Percentiles rank a stretch among this genome's conserved stretches.
phyloP scores from a whole-genome alignment of 2,888 invertebrate species.

The Drosophila anomelani region DNA sequence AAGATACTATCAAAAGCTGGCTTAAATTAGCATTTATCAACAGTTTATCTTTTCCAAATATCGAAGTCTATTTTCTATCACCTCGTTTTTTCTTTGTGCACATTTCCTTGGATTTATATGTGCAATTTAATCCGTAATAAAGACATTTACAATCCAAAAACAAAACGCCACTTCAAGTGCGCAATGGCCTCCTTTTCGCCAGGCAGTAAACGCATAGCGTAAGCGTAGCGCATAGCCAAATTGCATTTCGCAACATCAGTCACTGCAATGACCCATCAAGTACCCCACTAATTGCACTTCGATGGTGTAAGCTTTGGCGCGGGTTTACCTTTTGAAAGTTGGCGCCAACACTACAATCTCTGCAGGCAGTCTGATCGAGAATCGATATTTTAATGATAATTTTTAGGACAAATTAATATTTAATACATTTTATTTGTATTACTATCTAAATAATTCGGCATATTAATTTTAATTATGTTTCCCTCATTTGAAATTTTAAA shows the following conservation, averaged over 20 bases:
- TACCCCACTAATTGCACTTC: constrained; percentile 27
- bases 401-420: no score
- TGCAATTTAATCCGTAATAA: constrained; percentile 54
- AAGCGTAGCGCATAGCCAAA: constrained; percentile 43
- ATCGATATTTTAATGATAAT: no score
- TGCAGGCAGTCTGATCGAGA: no score
- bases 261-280: constrained; percentile 34
- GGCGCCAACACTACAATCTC: background rate
- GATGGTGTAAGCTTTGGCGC: constrained; percentile 31
- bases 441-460: no score
- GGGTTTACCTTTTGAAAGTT: constrained; percentile 1
- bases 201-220: constrained; percentile 32
- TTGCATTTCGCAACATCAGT: constrained; percentile 51
- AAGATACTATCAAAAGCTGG: background rate
- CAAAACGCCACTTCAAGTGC: constrained; percentile 46
- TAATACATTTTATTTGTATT: no score
- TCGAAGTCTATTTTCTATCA: background rate
- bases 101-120: constrained; percentile 43
- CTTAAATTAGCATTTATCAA: background rate
- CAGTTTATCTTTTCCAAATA: background rate
- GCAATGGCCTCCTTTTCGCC: constrained; percentile 55
- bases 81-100: background rate
- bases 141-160: constrained; percentile 15
- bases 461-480: no score
- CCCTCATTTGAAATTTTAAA: no score